phyloP scores from a whole-genome alignment of 2,888 invertebrate genomes.

The Pachydiplax longipennis region DNA sequence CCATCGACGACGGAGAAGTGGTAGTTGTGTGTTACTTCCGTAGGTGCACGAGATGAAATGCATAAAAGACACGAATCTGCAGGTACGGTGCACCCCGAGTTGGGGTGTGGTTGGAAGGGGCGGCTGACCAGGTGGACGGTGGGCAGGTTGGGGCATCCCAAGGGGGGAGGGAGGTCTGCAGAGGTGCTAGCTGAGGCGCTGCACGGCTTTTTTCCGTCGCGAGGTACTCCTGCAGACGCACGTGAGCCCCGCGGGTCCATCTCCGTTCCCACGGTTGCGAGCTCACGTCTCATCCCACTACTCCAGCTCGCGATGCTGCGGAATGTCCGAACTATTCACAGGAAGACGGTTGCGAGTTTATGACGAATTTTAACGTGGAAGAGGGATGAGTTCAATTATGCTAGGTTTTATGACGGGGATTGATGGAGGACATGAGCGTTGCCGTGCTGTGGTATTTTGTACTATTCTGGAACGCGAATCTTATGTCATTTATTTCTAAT shows the following conservation, averaged over 20 bases:
- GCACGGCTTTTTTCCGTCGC: not conserved
- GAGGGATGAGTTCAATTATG: too few species aligned
- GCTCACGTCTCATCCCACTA: not conserved
- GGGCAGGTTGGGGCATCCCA: constrained; percentile 16
- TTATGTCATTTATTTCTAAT: too few species aligned
- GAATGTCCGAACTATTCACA: too few species aligned
- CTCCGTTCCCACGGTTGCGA: constrained; percentile 4
- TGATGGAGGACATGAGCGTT: too few species aligned
- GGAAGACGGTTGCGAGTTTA: too few species aligned
- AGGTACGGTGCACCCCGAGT: not conserved
- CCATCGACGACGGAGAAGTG: too few species aligned
- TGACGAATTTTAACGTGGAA: too few species aligned
- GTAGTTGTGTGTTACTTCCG: not conserved
- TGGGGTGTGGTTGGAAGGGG: not conserved
- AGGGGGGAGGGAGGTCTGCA: not conserved
- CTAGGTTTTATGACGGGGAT: too few species aligned
- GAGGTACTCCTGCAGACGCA: not conserved
- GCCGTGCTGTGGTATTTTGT: too few species aligned
- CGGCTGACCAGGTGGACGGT: not conserved
- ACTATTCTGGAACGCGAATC: too few species aligned
- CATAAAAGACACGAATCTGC: not conserved
- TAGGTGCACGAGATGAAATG: constrained; percentile 23
- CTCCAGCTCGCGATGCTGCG: not conserved
- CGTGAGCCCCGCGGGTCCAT: not conserved
- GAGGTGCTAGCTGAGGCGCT: not conserved